Percentiles rank a stretch among this genome's conserved stretches.
Evolutionary conservation across 2,888 invertebrate genomes (phyloP).

Genomic region (Leucozona laternaria): DNA sequence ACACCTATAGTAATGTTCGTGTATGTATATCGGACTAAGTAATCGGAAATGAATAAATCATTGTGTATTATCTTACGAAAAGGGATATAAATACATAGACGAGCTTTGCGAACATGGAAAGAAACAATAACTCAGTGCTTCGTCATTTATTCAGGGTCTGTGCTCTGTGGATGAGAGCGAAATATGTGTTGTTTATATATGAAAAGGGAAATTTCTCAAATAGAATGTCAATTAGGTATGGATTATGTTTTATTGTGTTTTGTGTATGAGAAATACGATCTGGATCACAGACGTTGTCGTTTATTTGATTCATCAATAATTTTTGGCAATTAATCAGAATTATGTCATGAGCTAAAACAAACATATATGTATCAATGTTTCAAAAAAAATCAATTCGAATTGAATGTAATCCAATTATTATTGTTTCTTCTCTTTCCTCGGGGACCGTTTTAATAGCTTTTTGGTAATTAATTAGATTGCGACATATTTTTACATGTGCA

Average conservation of each 20-base stretch:
- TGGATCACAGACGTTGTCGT: slow-evolving; percentile 21
- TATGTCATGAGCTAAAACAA: slow-evolving; percentile 23
- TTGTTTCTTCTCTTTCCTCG: not conserved
- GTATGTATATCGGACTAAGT: slow-evolving; percentile 30
- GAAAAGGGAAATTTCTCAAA: not conserved
- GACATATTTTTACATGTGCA: not conserved
- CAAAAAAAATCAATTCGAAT: not conserved
- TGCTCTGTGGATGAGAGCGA: slow-evolving; percentile 15
- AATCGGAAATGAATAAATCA: slow-evolving; percentile 64
- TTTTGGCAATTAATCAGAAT: slow-evolving; percentile 59
- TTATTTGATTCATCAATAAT: slow-evolving; percentile 65
- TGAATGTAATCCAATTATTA: slow-evolving; percentile 14
- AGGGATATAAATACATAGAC: not conserved
- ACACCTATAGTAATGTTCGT: not conserved
- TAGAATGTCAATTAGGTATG: slow-evolving; percentile 35
- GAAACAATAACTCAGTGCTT: slow-evolving; percentile 55
- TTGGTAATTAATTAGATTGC: slow-evolving; percentile 2
- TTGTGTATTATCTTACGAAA: slow-evolving; percentile 43
- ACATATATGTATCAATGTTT: slow-evolving; percentile 13
- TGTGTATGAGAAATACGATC: slow-evolving; percentile 20
- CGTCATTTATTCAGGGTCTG: slow-evolving; percentile 45
- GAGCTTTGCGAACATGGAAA: slow-evolving; percentile 2
- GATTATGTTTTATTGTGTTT: slow-evolving; percentile 29
- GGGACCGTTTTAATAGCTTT: not conserved
- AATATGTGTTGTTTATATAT: slow-evolving; percentile 1